Base-by-base conservation (phyloP, 2,113 vertebrate genomes). In the Bucco capensis region DNA sequence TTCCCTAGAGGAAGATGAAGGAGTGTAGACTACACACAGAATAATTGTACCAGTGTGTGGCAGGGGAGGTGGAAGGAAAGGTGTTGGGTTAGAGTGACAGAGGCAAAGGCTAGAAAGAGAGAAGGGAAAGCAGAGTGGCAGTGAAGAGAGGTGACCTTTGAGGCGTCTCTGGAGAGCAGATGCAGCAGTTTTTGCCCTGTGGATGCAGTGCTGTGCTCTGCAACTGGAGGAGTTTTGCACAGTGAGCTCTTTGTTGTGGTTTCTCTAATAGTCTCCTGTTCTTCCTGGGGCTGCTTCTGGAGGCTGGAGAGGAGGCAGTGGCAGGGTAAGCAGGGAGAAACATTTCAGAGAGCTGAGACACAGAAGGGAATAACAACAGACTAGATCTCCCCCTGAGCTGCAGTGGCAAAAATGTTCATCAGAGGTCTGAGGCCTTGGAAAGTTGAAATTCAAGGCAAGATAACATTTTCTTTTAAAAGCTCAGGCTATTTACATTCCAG, bases 171-270 rank as follows among this genome's bases (percentile, higher is more conserved):
- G 78, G 71, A 33, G 80, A 87, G 64, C 86, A 90, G 75, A 70
- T 23, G 57, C 33, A 66, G 71, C 71, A 27, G 1, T 49, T 86
- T 67, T 31, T 44, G 65, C 66, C 38, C 6, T 8, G 23, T n/a
- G 19, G 33, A 53, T 40, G 46, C 84, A 33, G 71, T 0, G 65
- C 91, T 75, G 71, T 16, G 33, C 23, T 91, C 8, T 56, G 75
- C 47, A 51, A 87, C 30, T 6, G 89, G 65, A 35, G 77, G 49
- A 33, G 42, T 21, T n/a, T 73, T 72, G 49, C 62, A 96, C 92
- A 96, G 81, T 65, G 75, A 4, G 53, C 47, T 51, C 89, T 96
- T 96, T 96, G 93, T 96, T 74, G 72, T 28, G 51, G 13, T 22
- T 56, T 18, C 77, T 70, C 83, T 90, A 70, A 80, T 57, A 61